Evolutionary conservation across 2,888 invertebrate genomes (phyloP).

Genomic region (Sialis fuliginosa): DNA sequence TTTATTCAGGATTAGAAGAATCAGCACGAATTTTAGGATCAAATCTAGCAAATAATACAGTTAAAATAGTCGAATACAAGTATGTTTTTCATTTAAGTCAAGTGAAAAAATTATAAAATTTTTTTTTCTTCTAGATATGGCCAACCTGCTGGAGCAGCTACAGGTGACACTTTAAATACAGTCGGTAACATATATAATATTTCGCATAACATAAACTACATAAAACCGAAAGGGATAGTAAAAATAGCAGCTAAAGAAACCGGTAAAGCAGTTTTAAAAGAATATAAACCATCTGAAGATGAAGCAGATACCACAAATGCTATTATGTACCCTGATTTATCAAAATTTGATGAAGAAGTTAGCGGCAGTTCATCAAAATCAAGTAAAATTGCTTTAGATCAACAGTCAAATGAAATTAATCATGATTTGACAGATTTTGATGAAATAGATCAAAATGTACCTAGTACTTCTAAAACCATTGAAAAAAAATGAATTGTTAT

Average conservation of each 20-base stretch:
- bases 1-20: constrained; percentile 50
- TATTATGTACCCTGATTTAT: background rate
- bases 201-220: constrained; percentile 40
- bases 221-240: constrained; percentile 47
- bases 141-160: constrained; percentile 39
- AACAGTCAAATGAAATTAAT: too few species aligned
- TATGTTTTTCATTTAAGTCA: constrained; percentile 21
- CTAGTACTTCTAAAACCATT: too few species aligned
- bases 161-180: constrained; percentile 46
- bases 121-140: constrained; percentile 39
- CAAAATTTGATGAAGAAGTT: background rate
- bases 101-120: background rate
- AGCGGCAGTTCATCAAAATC: too few species aligned
- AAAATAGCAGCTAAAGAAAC: constrained; percentile 43
- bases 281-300: constrained; percentile 11
- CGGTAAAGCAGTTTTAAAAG: constrained; percentile 33
- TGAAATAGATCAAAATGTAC: too few species aligned
- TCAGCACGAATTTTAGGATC: constrained; percentile 47
- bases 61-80: constrained; percentile 55
- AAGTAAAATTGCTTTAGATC: too few species aligned
- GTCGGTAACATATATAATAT: constrained; percentile 51
- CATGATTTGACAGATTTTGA: too few species aligned
- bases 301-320: background rate
- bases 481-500: too few species aligned
- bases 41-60: constrained; percentile 51